Evolutionary conservation across 2,797 vertebrate species (phyloP), one percentile per base, ranked within the genome.

Genomic region (Neosilurus hyrtlii): DNA sequence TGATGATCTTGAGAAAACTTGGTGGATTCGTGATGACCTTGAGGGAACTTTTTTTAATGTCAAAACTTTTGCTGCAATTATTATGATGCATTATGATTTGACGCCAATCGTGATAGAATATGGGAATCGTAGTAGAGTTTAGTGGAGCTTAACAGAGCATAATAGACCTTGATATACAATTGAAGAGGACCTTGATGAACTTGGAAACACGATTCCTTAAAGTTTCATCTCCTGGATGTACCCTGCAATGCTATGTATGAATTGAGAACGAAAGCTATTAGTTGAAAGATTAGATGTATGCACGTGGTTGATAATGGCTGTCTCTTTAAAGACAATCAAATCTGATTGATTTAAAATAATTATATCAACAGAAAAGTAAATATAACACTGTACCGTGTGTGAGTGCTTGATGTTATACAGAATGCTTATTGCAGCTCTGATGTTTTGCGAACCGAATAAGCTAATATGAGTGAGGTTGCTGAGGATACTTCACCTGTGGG

Each of bases 401-500:
- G 62, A 85, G 37, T 83, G 51, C 77, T 14, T 71, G 35, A 72
- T 78, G n/a, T 56, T 67, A n/a, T 43, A 43, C 43, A 26, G 49
- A 52, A 11, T 54, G 67, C 67, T 80, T 73, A 78, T 68, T 77
- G 67, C 18, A 70, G 74, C 59, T 86, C 84, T 81, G 83, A 74
- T 88, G 88, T 85, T 86, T 82, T 84, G 84, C 71, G 80, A 84
- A 82, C 71, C 85, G 82, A 67, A 85, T 83, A 59, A 83, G 81
- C 78, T 85, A 82, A 89, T 87, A 76, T 85, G 87, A 84, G 84
- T 61, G 30, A 61, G 65, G 89, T 91, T 88, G 88, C 88, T 85
- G 68, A 52, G 90, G 89, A 85, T 85, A 91, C 78, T 51, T 52
- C 85, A 84, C 88, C 78, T 86, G 73, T 15, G 88, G 87, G 89